Base-by-base conservation (phyloP, 23 tunicate species). In the Halocynthia aurantium region DNA sequence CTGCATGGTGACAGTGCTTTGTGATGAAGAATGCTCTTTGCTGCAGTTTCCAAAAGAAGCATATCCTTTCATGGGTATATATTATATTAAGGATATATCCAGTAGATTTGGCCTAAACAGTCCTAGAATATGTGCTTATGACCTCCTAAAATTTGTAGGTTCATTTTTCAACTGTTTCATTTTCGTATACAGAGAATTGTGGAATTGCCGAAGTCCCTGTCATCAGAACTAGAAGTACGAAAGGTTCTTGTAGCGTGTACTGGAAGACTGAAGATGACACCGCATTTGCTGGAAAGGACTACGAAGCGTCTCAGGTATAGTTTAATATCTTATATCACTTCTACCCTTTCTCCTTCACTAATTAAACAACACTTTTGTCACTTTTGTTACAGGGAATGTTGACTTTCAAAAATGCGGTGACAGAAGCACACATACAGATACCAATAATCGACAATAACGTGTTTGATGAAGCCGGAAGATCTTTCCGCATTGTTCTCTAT, bases 211-310 rank as follows among this genome's bases (percentile, higher is more conserved):
- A 91, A 50, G 72, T 96, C 6, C 80, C 91, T 6, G 99, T 96
- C 55, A 70, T 96, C 86, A 69, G 99, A 80, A 96, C 99, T 0
- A 76, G 89, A 49, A 89, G 91, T 65, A 96, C 99, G 7, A 88
- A 80, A 61, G 99, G 96, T 7, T 55, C 17, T n/a, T 89, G 92
- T 51, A 60, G 49, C 10, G 99, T 96, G 62, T 20, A 53, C 15
- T 96, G 95, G 92, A 52, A 83, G 52, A 96, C 99, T 5, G 91
- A 90, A 66, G 99, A 96, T 65, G 91, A 77, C 80, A 96, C 99
- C 44, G 99, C 99, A n/a, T 81, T 67, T 53, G 99, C 93, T 76
- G 99, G 96, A 61, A 90, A 89, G 69, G 99, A 96, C 72, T 96
- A 96, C 72, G 95, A 81, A 74, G 71, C 81, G 52, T 78, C 88